Conservation (phyloP, 2,888 invertebrate species). For the Acleris sparsana region DNA sequence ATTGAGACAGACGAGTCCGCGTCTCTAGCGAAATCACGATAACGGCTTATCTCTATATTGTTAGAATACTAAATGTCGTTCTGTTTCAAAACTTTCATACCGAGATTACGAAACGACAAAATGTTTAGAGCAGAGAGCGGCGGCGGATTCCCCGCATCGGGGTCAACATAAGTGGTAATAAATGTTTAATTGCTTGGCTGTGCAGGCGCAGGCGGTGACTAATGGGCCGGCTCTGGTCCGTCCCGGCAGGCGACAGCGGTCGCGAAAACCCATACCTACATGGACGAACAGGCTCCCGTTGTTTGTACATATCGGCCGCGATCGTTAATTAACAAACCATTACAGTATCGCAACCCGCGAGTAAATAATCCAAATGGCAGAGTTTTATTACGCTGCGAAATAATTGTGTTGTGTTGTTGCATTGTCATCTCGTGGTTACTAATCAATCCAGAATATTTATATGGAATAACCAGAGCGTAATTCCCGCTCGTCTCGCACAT, state of each 20-base stretch:
- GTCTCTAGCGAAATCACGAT: too few relatives aligned
- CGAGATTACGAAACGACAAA: constrained; percentile 40
- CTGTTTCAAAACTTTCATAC: constrained; percentile 10
- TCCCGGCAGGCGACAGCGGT: constrained; percentile 41
- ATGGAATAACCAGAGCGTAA: too few relatives aligned
- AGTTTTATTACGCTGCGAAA: constrained; percentile 1
- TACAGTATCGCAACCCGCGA: constrained; percentile 21
- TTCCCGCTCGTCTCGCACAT: too few relatives aligned
- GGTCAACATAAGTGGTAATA: constrained; percentile 61
- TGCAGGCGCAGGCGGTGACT: constrained; percentile 52
- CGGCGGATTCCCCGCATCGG: constrained; percentile 50
- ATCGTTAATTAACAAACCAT: constrained; percentile 26
- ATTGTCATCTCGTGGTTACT: background rate
- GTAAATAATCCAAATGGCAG: constrained; percentile 13
- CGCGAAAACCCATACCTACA: constrained; percentile 13
- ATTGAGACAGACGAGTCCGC: too few relatives aligned
- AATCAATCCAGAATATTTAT: too few relatives aligned
- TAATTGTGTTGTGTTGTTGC: background rate
- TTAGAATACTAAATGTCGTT: too few relatives aligned
- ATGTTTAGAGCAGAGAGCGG: constrained; percentile 44
- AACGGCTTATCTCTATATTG: too few relatives aligned
- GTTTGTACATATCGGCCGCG: constrained; percentile 9
- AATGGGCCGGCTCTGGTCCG: constrained; percentile 48
- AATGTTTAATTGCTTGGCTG: constrained; percentile 57
- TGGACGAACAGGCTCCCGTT: constrained; percentile 18